Evolutionary conservation across 2,113 vertebrate species (phyloP).

Genomic region (Dipodomys stephensi): DNA sequence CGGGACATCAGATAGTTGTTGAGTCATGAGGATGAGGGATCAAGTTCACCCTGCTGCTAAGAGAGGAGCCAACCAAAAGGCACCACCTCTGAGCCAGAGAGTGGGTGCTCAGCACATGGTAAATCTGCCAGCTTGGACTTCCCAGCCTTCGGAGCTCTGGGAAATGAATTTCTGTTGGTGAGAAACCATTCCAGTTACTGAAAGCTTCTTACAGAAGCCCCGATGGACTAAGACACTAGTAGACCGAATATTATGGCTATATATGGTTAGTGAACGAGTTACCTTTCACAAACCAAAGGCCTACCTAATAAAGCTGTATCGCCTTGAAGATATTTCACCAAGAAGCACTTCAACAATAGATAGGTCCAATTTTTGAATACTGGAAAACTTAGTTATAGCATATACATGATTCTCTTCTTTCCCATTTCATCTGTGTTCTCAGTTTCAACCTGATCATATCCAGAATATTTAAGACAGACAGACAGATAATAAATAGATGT

Average conservation of each 20-base stretch:
- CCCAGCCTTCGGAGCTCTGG: neutral
- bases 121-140: neutral
- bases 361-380: neutral
- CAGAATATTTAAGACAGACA: neutral
- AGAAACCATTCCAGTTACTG: neutral
- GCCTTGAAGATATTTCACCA: neutral
- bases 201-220: neutral
- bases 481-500: too few species aligned
- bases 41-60: neutral
- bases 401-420: neutral
- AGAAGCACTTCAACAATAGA: neutral
- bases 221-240: neutral
- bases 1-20: neutral
- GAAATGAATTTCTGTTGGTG: neutral
- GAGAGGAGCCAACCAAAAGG: neutral
- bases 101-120: too few species aligned
- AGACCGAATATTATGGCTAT: neutral
- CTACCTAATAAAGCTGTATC: neutral
- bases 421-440: neutral
- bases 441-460: neutral
- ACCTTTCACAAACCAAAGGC: neutral
- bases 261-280: neutral
- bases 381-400: neutral
- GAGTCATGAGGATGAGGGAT: neutral
- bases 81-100: neutral